phyloP scores from a whole-genome alignment of 2,113 vertebrate genomes.

The Sinosuthora webbiana region DNA sequence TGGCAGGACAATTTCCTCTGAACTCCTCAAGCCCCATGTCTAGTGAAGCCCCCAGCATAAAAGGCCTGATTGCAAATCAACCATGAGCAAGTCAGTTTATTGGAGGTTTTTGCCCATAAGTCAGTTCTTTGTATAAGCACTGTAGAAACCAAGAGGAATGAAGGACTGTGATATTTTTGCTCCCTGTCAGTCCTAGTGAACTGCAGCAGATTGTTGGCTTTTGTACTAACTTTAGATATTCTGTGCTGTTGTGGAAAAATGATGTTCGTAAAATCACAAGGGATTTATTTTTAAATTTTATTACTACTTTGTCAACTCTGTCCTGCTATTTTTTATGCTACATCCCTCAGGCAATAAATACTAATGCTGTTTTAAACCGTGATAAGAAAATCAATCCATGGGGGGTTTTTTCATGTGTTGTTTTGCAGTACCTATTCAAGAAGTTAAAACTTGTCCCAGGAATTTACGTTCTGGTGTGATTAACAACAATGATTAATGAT shows the following conservation, averaged over 20 bases:
- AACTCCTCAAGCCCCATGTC: rapidly evolving
- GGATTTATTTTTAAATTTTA: background rate
- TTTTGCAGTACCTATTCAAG: constrained; percentile 58
- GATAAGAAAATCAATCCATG: constrained; percentile 73
- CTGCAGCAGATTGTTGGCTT: background rate
- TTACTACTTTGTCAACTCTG: background rate
- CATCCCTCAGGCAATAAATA: constrained; percentile 70
- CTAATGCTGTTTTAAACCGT: constrained; percentile 73
- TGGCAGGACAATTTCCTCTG: background rate
- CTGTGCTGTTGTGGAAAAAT: background rate
- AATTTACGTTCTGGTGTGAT: constrained; percentile 35
- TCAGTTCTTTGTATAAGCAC: background rate
- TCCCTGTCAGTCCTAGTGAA: background rate
- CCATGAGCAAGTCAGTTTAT: background rate
- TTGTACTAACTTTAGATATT: background rate
- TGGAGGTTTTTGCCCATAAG: rapidly evolving
- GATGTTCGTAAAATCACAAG: background rate
- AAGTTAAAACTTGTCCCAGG: constrained; percentile 67
- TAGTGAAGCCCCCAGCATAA: background rate
- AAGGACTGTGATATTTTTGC: background rate
- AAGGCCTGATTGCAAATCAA: background rate
- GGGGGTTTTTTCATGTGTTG: background rate
- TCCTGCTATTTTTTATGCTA: background rate
- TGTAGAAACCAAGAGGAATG: background rate
- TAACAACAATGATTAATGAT: constrained; percentile 63